Conservation (phyloP, 2,888 invertebrate species). For the Cremastinae sp. region DNA sequence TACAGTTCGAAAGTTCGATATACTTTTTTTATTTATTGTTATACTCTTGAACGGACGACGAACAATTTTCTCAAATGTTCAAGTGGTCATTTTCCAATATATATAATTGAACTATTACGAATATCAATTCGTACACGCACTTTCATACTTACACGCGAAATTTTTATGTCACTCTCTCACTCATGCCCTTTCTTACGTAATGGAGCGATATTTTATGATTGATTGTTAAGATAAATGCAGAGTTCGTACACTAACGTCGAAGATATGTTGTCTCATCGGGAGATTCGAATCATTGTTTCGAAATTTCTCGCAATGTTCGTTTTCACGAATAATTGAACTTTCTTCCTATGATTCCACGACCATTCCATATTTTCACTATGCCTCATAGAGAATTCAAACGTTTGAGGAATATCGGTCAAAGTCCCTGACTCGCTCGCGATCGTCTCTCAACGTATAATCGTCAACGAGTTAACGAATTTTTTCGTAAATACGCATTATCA, state of each 20-base stretch:
- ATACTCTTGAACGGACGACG: neutral
- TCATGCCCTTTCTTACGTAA: neutral
- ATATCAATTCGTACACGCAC: constrained; percentile 24
- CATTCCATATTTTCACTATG: constrained; percentile 76
- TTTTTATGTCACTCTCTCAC: constrained; percentile 16
- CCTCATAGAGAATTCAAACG: constrained; percentile 6
- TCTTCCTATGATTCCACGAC: constrained; percentile 80
- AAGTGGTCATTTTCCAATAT: neutral
- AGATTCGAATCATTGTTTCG: constrained; percentile 36
- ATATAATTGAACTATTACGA: constrained; percentile 22
- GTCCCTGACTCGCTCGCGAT: constrained; percentile 8
- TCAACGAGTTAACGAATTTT: neutral
- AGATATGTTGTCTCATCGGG: constrained; percentile 25
- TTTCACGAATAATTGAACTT: constrained; percentile 69
- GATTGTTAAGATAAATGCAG: neutral
- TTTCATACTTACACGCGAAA: neutral
- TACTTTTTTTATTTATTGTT: neutral
- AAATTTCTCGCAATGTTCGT: neutral
- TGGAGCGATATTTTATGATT: neutral
- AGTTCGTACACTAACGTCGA: neutral
- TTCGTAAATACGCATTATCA: too few species aligned
- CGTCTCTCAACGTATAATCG: neutral
- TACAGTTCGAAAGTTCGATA: too few species aligned
- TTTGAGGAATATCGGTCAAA: constrained; percentile 49
- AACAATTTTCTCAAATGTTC: constrained; percentile 10